A percentile compares a stretch with the other conserved stretches of the same genome.
Conservation (phyloP, 2,797 vertebrate genomes). For the Peromyscus eremicus region DNA sequence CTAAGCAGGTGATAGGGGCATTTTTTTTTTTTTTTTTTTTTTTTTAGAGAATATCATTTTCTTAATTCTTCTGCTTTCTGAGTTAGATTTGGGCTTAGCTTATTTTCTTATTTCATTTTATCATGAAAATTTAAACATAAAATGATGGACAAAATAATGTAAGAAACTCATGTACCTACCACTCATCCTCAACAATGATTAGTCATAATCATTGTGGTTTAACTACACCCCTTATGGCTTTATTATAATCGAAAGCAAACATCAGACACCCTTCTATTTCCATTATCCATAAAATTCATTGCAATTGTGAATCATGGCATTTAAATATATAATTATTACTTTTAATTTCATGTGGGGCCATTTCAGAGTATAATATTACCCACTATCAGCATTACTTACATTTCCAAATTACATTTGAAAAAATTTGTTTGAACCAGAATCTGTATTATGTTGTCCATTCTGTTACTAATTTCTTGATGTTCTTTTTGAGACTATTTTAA, state of each 20-base stretch:
- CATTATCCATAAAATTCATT: conserved; percentile 16
- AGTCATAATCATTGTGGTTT: neutral
- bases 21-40: conserved; percentile 65
- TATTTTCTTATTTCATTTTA: conserved; percentile 44
- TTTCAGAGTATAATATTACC: conserved; percentile 19
- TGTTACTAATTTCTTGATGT: neutral
- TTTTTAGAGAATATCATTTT: conserved; percentile 22
- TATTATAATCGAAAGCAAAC: conserved; percentile 56
- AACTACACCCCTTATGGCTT: neutral
- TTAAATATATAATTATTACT: neutral
- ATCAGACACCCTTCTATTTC: neutral
- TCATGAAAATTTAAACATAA: conserved; percentile 27
- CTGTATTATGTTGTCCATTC: neutral
- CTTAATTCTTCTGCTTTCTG: conserved; percentile 43
- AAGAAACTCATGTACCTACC: neutral
- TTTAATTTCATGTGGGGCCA: conserved; percentile 10
- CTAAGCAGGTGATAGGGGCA: conserved; percentile 7
- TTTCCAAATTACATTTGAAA: neutral
- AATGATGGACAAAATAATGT: neutral
- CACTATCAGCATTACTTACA: conserved; percentile 28
- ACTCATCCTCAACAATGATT: neutral
- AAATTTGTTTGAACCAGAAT: neutral
- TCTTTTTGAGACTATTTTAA: conserved; percentile 33
- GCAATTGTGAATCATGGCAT: conserved; percentile 4
- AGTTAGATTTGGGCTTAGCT: conserved; percentile 7